Evolutionary conservation across 2,113 vertebrate genomes (phyloP), one percentile per base, ranked within the genome.

Genomic region (Phyllostomus discolor): DNA sequence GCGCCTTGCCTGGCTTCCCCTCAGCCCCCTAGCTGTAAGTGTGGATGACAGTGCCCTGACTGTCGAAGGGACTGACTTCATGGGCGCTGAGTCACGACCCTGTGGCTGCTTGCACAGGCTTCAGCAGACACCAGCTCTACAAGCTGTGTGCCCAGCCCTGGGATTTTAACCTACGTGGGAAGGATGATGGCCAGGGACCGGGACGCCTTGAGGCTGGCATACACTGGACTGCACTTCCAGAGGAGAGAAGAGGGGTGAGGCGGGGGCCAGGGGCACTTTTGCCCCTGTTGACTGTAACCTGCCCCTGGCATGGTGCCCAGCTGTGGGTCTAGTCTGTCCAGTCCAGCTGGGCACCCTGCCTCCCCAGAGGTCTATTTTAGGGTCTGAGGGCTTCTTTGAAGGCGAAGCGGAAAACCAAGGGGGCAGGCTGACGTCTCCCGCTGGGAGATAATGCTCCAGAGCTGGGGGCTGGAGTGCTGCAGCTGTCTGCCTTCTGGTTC

Each of bases 71-170:
- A 33, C 81, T 91, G 94, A 86, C 84, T 50, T 88, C 88, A 67
- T 7, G 90, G 66, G 75, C 50, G 33, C 94, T 90, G 95, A 97
- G 96, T 97, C 95, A 96, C 72, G 0, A 46, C n/a, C 82, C 69
- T 92, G 59, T 62, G 22, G 52, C 38, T 4, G 62, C 66, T 31
- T 17, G 43, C n/a, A 1, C 26, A 69, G 10, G 10, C 26, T 72
- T 62, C 20, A 22, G 94, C 35, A 4, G n/a, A 54, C 76, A 48
- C 83, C 19, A n/a, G 87, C 90, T 48, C 73, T 22, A 28, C 82
- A 48, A 35, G 78, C 41, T 10, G 14, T n/a, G 35, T 78, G 86
- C 76, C 80, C 31, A 9, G 54, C 43, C 26, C 85, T 70, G 75
- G 41, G 84, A 66, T 11, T 64, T 17, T 1, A 10, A 50, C 4